phyloP scores from a whole-genome alignment of 2,888 invertebrate genomes.

The Dendrolimus pini region DNA sequence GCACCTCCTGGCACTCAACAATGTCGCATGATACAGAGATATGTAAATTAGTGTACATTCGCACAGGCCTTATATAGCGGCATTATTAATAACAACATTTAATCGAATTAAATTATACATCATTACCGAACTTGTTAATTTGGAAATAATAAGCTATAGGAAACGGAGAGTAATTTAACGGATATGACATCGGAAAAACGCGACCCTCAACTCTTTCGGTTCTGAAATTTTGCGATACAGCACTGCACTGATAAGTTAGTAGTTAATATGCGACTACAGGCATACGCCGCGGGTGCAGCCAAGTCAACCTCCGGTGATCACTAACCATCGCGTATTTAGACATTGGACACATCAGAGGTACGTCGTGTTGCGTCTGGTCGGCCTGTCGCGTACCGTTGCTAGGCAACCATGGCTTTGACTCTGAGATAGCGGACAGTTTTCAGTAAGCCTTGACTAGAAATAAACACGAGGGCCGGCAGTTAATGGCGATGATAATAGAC shows the following conservation, averaged over 20 bases:
- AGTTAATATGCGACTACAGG: too few relatives aligned
- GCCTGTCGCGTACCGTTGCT: background rate
- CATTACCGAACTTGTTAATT: background rate
- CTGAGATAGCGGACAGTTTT: too few relatives aligned
- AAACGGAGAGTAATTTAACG: background rate
- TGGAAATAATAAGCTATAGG: background rate
- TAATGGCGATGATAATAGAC: too few relatives aligned
- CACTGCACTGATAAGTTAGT: too few relatives aligned
- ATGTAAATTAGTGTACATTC: conserved; percentile 3
- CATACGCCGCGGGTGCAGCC: too few relatives aligned
- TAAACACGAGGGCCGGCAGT: too few relatives aligned
- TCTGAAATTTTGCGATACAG: too few relatives aligned
- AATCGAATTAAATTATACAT: background rate
- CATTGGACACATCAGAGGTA: too few relatives aligned
- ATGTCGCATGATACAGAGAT: too few relatives aligned
- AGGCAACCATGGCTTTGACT: background rate
- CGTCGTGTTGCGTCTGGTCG: background rate
- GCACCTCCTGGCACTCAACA: background rate
- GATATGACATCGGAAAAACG: background rate
- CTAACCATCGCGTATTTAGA: too few relatives aligned
- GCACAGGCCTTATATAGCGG: conserved; percentile 3
- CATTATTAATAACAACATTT: background rate
- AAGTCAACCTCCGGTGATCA: too few relatives aligned
- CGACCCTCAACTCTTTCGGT: background rate
- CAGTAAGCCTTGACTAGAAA: too few relatives aligned